These are phyloP conservation scores for Odontomyia ornata DNA, from an alignment of 2,888 invertebrate species.

Conservation along the genomic window DNA sequence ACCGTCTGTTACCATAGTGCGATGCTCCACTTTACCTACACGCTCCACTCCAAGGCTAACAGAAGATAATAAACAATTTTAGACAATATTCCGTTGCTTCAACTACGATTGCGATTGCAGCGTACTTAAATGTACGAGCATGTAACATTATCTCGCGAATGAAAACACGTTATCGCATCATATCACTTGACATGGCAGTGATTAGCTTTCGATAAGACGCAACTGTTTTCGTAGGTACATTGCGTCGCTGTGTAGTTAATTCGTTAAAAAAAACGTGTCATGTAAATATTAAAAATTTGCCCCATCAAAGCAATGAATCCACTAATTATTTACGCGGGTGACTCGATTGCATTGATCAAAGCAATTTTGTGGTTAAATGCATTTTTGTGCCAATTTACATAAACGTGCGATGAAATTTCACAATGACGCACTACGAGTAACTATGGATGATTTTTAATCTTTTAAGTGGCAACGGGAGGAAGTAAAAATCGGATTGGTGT, in stretches of 20 bases:
- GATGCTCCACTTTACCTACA: too few relatives aligned
- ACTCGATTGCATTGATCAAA: background rate
- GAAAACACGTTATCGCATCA: background rate
- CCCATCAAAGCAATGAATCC: slow-evolving; percentile 15
- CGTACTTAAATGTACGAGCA: background rate
- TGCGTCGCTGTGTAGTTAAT: background rate
- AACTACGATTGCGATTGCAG: background rate
- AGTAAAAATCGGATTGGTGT: background rate
- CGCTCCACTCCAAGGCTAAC: background rate
- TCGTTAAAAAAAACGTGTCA: background rate
- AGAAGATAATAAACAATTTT: slow-evolving; percentile 1
- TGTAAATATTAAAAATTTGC: slow-evolving; percentile 11
- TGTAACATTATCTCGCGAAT: too few relatives aligned
- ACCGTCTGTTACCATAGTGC: too few relatives aligned
- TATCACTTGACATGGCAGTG: background rate
- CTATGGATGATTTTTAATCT: too few relatives aligned
- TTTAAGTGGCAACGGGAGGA: too few relatives aligned
- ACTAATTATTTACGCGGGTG: background rate
- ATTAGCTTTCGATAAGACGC: slow-evolving; percentile 13
- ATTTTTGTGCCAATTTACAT: background rate
- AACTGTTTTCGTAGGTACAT: background rate
- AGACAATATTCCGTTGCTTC: background rate
- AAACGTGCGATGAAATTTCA: background rate
- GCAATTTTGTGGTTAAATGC: slow-evolving; percentile 5
- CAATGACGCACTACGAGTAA: background rate